Evolutionary conservation across 2,888 invertebrate genomes (phyloP), one percentile per base, ranked within the genome.

Genomic region (Epinotia brunnichana): DNA sequence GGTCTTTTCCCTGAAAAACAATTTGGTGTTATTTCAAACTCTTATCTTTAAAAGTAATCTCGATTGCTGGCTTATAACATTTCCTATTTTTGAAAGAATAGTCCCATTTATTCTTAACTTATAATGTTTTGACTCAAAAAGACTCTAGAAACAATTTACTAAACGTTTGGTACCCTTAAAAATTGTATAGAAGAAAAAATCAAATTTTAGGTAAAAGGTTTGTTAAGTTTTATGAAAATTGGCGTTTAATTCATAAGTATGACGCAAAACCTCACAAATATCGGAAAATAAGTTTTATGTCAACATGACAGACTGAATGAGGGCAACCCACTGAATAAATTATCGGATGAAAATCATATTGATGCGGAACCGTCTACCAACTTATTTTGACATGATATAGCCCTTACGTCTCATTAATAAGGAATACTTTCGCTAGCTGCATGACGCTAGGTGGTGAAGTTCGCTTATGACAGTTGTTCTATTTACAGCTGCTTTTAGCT

Each of bases 291-390:
- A 4, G 5, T 48, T 48, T 48, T n/a, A 48, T n/a, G 48, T 2
- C n/a, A n/a, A 48, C n/a, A n/a, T n/a, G 48, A 48, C n/a, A n/a
- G 15, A 15, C 15, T 19, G 11, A 63, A 63, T 35, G 35, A 48
- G 35, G 9, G 13, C 51, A 35, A 35, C 9, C 9, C 61, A 51
- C 17, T 63, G 13, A 63, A 63, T 63, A 63, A 63, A 63, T 63
- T 19, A 63, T 53, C 35, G 24, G 24, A 5, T 21, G 53, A 13
- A 51, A 53, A 63, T 35, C 51, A 19, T 35, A 63, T 63, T 17
- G 48, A 48, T 24, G 24, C 13, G 24, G 21, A 21, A 11, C 13
- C 13, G 15, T 13, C 24, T 56, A 24, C 21, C 54, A 10, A 11
- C 10, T 48, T n/a, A n/a, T 48, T n/a, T 48, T 48, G 48, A 7